Conservation (phyloP, 2,797 vertebrate genomes). For the Phylloscopus collybita region DNA sequence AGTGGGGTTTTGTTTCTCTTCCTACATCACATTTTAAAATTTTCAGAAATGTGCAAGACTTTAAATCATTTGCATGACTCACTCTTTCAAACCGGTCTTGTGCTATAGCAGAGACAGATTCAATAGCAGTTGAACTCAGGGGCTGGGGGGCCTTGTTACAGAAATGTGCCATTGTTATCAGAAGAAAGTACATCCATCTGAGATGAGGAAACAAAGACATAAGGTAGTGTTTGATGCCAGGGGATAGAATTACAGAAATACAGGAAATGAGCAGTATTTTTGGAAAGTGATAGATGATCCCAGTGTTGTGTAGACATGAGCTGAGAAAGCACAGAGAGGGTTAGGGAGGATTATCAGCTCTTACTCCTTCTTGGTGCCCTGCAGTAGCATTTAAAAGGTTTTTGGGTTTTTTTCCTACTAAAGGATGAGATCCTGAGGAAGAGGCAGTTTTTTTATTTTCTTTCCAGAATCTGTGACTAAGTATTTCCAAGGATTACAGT, state of each 20-base stretch:
- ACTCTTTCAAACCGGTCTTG: background rate
- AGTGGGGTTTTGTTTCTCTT: background rate
- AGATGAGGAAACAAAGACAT: background rate
- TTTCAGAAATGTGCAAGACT: background rate
- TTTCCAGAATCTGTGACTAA: background rate
- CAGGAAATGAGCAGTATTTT: background rate
- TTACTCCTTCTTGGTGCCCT: background rate
- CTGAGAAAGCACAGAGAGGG: background rate
- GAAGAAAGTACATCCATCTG: background rate
- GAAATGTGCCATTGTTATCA: background rate
- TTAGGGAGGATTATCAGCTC: background rate
- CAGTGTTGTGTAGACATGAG: background rate
- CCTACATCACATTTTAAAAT: background rate
- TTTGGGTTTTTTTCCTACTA: background rate
- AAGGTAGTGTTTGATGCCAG: background rate
- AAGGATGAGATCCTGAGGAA: background rate
- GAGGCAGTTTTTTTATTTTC: background rate
- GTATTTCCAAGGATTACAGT: background rate
- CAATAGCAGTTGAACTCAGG: background rate
- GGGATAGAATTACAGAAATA: background rate
- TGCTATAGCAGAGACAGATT: background rate
- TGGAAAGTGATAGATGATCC: background rate
- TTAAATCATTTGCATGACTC: conserved; percentile 31
- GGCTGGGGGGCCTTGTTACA: background rate
- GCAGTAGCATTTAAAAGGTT: background rate